These are phyloP conservation scores for Hermetia illucens DNA, from an alignment of 1,140 invertebrate genomes.

Conservation along the genomic window DNA sequence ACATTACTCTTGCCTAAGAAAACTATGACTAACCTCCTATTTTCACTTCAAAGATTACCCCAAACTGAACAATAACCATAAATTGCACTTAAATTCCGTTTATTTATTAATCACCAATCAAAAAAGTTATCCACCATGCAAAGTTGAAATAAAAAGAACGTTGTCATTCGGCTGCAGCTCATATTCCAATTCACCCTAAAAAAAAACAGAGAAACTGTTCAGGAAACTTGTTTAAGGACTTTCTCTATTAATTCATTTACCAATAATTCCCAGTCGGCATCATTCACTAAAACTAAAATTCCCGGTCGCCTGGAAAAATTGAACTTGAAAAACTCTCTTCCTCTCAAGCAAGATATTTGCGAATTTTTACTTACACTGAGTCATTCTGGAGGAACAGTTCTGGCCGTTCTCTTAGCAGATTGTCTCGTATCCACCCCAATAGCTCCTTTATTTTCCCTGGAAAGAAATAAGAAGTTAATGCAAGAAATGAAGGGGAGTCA, in stretches of 20 bases:
- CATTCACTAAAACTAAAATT: constrained; percentile 84
- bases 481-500: constrained; percentile 2
- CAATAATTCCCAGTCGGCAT: constrained; percentile 83
- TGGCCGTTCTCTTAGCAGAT: constrained; percentile 68
- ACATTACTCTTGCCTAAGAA: no score
- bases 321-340: constrained; percentile 3
- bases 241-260: constrained; percentile 31
- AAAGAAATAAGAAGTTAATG: constrained; percentile 13
- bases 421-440: constrained; percentile 69
- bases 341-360: background rate
- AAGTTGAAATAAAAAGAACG: constrained; percentile 42
- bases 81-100: background rate
- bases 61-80: background rate
- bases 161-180: constrained; percentile 35
- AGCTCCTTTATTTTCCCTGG: constrained; percentile 61
- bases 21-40: background rate
- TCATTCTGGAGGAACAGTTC: constrained; percentile 82
- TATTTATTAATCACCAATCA: background rate
- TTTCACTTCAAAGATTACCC: background rate
- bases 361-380: constrained; percentile 47
- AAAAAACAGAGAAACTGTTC: background rate
- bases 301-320: constrained; percentile 60
- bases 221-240: background rate
- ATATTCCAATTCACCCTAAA: constrained; percentile 37
- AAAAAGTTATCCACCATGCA: constrained; percentile 38